A percentile compares a stretch with the other conserved stretches of the same genome.
Evolutionary conservation across 2,797 vertebrate genomes (phyloP).

Genomic region (Mus spretus): DNA sequence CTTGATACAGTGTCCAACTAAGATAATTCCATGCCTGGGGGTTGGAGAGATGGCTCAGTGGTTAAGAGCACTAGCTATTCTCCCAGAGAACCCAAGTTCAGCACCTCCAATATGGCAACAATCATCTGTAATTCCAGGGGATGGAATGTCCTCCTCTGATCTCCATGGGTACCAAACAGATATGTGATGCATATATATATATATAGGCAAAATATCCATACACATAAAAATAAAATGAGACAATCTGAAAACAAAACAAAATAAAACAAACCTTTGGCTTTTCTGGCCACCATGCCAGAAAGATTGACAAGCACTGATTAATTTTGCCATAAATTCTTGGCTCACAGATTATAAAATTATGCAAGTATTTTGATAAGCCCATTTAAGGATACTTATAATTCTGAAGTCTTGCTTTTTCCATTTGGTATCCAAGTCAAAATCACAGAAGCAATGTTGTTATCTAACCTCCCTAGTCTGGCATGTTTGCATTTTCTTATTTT

Average conservation of each 20-base stretch:
- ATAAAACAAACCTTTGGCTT: neutral
- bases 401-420: neutral
- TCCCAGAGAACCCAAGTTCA: neutral
- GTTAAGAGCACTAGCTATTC: neutral
- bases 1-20: neutral
- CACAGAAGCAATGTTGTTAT: neutral
- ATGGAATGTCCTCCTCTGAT: neutral
- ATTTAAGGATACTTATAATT: neutral
- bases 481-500: neutral
- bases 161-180: neutral
- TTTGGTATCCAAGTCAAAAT: neutral
- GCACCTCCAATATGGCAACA: neutral
- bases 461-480: neutral
- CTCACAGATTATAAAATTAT: neutral
- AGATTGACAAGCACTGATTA: neutral
- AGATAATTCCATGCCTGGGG: neutral
- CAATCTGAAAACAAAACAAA: neutral
- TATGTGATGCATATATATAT: neutral
- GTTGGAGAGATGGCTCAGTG: neutral
- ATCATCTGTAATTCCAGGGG: neutral
- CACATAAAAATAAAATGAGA: neutral
- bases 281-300: neutral
- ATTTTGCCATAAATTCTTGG: slow-evolving; percentile 18
- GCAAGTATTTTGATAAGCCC: neutral
- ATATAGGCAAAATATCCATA: neutral